These are phyloP conservation scores for Drosophila falleni DNA, from an alignment of 2,888 invertebrate species.

Conservation along the genomic window DNA sequence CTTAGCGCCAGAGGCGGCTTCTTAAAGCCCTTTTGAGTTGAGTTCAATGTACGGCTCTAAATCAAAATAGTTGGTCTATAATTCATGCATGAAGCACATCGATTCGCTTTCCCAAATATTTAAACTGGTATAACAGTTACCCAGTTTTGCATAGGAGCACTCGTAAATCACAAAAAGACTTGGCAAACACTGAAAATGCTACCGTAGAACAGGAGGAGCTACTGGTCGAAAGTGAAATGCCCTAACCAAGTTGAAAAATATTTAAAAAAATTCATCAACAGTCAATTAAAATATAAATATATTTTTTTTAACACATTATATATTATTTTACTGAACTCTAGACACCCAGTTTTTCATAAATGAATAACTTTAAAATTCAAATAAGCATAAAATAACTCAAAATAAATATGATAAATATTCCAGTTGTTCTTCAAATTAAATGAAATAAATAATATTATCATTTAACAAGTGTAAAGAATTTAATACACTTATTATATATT, in stretches of 20 bases:
- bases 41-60: constrained; percentile 64
- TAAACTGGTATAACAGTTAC: constrained; percentile 73
- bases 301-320: too few relatives aligned
- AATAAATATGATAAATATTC: neutral
- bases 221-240: constrained; percentile 27
- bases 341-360: too few relatives aligned
- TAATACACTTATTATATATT: too few relatives aligned
- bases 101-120: constrained; percentile 73
- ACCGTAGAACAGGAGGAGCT: neutral
- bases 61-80: constrained; percentile 69
- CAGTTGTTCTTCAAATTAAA: neutral
- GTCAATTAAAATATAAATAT: neutral
- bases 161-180: constrained; percentile 67
- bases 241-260: constrained; percentile 2
- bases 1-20: constrained; percentile 26
- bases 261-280: neutral
- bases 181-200: neutral
- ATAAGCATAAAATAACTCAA: too few relatives aligned
- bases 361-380: too few relatives aligned
- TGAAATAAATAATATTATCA: neutral
- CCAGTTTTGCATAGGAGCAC: constrained; percentile 62
- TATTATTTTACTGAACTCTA: too few relatives aligned
- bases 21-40: constrained; percentile 21
- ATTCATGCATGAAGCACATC: constrained; percentile 59
- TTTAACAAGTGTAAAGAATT: neutral